Percentiles rank a stretch among this genome's conserved stretches.
These are phyloP conservation scores for Oreochromis niloticus DNA, from an alignment of 2,113 vertebrate species.

Conservation along the genomic window DNA sequence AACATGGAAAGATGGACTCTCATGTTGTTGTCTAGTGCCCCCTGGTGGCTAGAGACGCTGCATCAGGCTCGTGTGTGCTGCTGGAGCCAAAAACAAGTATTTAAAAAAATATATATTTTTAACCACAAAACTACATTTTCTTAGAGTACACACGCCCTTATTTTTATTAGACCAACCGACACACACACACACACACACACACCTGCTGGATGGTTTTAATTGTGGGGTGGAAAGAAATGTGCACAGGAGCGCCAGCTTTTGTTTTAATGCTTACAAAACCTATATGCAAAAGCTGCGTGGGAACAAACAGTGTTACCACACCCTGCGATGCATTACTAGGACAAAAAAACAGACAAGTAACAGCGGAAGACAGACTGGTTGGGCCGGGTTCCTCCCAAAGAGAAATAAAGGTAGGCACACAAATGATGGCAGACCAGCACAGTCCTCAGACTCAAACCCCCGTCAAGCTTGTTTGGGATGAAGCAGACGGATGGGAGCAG, in stretches of 20 bases:
- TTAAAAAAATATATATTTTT: neutral
- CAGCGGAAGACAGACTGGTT: neutral
- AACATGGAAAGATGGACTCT: neutral
- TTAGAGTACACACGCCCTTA: neutral
- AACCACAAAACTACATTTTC: neutral
- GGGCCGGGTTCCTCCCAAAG: neutral
- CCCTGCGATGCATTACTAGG: neutral
- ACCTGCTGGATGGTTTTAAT: neutral
- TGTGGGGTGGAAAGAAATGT: neutral
- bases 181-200: neutral
- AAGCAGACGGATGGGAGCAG: neutral
- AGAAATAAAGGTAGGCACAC: neutral
- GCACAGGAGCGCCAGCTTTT: neutral
- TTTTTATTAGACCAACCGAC: neutral
- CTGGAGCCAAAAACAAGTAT: neutral
- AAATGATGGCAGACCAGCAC: neutral
- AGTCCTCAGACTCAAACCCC: neutral
- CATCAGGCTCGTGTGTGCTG: neutral
- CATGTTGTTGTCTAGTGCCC: neutral
- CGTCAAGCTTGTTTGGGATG: neutral
- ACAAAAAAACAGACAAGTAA: neutral
- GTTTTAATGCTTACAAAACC: neutral
- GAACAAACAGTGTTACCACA: neutral
- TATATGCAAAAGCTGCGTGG: neutral
- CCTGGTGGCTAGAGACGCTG: neutral